A percentile compares a stretch with the other conserved stretches of the same genome.
These are phyloP conservation scores for Falco peregrinus DNA, from an alignment of 2,797 vertebrate genomes.

Conservation along the genomic window DNA sequence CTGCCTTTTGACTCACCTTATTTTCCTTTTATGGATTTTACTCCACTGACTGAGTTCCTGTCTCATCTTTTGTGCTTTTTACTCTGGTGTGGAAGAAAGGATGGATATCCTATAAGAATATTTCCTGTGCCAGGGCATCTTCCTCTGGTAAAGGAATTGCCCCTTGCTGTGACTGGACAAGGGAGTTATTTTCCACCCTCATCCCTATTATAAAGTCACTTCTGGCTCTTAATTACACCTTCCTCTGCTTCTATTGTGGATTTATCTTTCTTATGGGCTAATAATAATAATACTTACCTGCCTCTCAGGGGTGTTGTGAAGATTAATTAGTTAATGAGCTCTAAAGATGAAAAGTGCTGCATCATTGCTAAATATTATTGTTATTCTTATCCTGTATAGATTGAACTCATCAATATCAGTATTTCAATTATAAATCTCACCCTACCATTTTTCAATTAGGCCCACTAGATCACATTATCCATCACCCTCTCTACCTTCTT, in stretches of 20 bases:
- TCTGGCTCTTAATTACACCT: conserved; percentile 32
- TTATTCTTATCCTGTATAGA: conserved; percentile 76
- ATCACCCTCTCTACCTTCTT: conserved; percentile 45
- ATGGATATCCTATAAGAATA: background rate
- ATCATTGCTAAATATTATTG: conserved; percentile 75
- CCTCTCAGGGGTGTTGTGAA: conserved; percentile 61
- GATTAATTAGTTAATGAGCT: conserved; percentile 71
- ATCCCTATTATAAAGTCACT: conserved; percentile 52
- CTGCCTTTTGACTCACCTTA: background rate
- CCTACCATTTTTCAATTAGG: conserved; percentile 74
- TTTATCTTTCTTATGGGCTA: conserved; percentile 58
- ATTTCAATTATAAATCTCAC: conserved; percentile 79
- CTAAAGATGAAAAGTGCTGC: conserved; percentile 60
- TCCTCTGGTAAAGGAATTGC: conserved; percentile 23
- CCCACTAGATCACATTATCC: conserved; percentile 70
- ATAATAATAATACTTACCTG: conserved; percentile 67
- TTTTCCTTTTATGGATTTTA: conserved; percentile 2
- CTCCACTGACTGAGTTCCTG: background rate
- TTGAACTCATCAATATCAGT: conserved; percentile 78
- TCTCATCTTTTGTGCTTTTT: background rate
- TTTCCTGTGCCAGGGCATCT: background rate
- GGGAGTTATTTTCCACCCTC: conserved; percentile 14
- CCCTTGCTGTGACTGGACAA: conserved; percentile 1
- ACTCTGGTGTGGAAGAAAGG: background rate
- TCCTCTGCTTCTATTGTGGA: conserved; percentile 36